Conservation (phyloP, 1,140 invertebrate genomes). For the Tachypleus tridentatus region DNA sequence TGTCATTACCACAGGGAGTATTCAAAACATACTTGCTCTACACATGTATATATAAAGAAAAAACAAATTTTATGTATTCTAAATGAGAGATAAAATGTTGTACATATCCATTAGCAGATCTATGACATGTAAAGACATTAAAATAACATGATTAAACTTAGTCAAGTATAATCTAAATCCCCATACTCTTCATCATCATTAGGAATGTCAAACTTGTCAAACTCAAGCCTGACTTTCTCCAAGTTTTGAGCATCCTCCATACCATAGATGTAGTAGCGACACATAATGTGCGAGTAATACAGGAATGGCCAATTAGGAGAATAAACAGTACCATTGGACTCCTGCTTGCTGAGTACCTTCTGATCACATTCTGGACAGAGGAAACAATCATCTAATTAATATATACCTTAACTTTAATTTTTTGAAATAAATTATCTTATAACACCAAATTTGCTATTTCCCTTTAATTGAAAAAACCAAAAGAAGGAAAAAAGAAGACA, state of each 20-base stretch:
- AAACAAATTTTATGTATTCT: too few species aligned
- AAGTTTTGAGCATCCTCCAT: conserved; percentile 89
- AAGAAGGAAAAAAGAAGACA: not conserved
- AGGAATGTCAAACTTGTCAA: conserved; percentile 79
- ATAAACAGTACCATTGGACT: conserved; percentile 77
- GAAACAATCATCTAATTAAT: not conserved
- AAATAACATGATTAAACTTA: too few species aligned
- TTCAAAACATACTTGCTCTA: too few species aligned
- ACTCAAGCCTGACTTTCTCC: conserved; percentile 78
- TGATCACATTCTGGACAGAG: conserved; percentile 73
- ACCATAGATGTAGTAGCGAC: conserved; percentile 95
- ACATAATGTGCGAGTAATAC: conserved; percentile 87
- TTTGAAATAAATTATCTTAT: not conserved
- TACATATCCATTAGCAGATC: too few species aligned
- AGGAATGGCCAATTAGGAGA: conserved; percentile 91
- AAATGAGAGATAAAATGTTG: too few species aligned
- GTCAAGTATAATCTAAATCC: too few species aligned
- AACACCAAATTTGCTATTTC: too few species aligned
- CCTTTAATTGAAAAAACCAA: conserved; percentile 1
- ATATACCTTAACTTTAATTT: conserved; percentile 1
- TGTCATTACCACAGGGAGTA: too few species aligned
- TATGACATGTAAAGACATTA: too few species aligned
- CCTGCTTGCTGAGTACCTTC: conserved; percentile 84
- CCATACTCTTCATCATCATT: conserved; percentile 35
- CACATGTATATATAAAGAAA: too few species aligned